Evolutionary conservation across 2,113 vertebrate genomes (phyloP).

Genomic region (Microtus pennsylvanicus): DNA sequence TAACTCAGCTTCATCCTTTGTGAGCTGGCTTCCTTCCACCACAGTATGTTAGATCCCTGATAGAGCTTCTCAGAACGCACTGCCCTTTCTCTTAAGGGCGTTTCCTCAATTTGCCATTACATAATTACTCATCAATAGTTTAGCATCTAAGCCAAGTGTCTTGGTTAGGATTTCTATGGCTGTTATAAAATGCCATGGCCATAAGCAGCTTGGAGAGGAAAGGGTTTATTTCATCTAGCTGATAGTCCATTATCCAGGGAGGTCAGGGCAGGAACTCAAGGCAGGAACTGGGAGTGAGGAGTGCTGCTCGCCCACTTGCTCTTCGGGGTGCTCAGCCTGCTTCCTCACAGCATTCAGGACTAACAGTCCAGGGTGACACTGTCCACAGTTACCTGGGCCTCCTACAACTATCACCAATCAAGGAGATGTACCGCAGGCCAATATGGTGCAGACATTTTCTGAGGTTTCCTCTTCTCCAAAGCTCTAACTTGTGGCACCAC

Average conservation of each 20-base stretch:
- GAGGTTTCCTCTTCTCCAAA: background rate
- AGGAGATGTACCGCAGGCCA: background rate
- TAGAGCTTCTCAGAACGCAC: background rate
- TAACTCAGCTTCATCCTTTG: background rate
- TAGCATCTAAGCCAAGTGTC: background rate
- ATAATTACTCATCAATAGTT: background rate
- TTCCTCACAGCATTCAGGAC: background rate
- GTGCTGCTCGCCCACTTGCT: background rate
- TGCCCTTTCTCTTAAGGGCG: background rate
- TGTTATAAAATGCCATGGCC: background rate
- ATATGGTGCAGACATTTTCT: too few relatives aligned
- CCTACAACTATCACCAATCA: background rate
- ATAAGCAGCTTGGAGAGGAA: background rate
- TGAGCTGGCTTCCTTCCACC: background rate
- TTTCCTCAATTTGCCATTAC: background rate
- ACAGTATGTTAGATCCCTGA: background rate
- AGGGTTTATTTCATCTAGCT: background rate
- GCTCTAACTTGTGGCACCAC: background rate
- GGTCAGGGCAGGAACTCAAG: background rate
- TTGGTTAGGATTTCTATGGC: background rate
- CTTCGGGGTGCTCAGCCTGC: background rate
- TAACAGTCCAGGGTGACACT: background rate
- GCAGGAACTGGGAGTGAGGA: background rate
- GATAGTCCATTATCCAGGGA: background rate
- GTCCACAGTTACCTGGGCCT: background rate